Conservation (phyloP, 2,888 invertebrate species). For the Sarcophaga variegata region DNA sequence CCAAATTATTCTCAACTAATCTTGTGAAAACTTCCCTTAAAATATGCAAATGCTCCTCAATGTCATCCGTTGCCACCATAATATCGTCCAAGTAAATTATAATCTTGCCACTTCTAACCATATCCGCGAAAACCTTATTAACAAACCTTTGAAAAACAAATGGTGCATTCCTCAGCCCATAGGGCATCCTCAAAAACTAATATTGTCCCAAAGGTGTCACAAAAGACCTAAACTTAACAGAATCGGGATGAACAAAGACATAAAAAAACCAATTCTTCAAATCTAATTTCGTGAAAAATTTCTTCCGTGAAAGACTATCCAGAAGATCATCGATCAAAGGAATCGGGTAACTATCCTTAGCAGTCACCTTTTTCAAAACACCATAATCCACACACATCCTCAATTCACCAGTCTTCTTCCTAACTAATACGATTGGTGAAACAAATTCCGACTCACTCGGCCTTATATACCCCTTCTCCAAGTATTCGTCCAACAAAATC, state of each 20-base stretch:
- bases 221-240: constrained; percentile 47
- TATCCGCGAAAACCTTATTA: constrained; percentile 52
- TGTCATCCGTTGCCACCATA: constrained; percentile 49
- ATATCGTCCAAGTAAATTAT: constrained; percentile 65
- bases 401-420: constrained; percentile 31
- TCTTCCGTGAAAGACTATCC: constrained; percentile 54
- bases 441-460: constrained; percentile 46
- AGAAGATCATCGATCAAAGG: constrained; percentile 58
- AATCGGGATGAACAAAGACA: constrained; percentile 52
- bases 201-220: constrained; percentile 17
- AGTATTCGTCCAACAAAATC: constrained; percentile 37
- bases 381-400: no score
- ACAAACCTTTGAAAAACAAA: constrained; percentile 59
- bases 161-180: constrained; percentile 58
- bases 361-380: background rate
- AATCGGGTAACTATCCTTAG: background rate
- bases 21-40: no score
- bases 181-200: constrained; percentile 65
- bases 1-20: no score
- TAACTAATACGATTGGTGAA: constrained; percentile 55
- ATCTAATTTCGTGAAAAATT: constrained; percentile 57
- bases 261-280: constrained; percentile 59
- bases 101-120: constrained; percentile 46
- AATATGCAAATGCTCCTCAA: constrained; percentile 41
- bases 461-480: constrained; percentile 36